Percentiles rank a stretch among this genome's conserved stretches.
These are phyloP conservation scores for Barbus barbus DNA, from an alignment of 2,113 vertebrate species.

Conservation along the genomic window DNA sequence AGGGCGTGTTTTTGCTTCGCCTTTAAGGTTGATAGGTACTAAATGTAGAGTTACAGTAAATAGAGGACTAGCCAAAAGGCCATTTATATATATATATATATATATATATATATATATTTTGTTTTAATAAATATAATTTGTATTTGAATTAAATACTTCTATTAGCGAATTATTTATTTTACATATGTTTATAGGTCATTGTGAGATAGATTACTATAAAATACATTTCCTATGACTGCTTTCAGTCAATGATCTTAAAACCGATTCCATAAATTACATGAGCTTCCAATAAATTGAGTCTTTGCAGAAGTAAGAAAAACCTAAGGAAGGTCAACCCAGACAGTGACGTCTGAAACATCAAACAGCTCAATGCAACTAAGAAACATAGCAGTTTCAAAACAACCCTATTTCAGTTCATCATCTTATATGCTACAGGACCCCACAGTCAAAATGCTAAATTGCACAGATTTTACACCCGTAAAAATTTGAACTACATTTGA, in stretches of 20 bases:
- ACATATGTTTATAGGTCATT: background rate
- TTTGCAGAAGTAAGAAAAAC: background rate
- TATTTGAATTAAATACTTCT: background rate
- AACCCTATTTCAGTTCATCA: background rate
- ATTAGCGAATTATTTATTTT: background rate
- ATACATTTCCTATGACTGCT: no score
- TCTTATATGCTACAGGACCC: conserved; percentile 20
- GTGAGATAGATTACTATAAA: background rate
- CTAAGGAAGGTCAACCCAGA: background rate
- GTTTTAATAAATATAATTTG: background rate
- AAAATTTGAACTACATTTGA: conserved; percentile 2
- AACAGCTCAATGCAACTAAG: background rate
- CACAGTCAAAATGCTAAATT: background rate
- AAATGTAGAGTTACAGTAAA: no score
- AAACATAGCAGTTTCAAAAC: background rate
- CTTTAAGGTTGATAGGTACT: no score
- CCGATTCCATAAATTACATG: background rate
- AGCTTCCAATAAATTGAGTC: no score
- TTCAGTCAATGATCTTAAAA: background rate
- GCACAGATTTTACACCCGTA: conserved; percentile 20
- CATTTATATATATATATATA: no score
- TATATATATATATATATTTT: no score
- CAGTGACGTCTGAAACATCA: background rate
- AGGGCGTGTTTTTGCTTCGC: background rate
- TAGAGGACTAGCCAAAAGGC: no score